Conservation (phyloP, 2,113 vertebrate species). For the Elachura formosa region DNA sequence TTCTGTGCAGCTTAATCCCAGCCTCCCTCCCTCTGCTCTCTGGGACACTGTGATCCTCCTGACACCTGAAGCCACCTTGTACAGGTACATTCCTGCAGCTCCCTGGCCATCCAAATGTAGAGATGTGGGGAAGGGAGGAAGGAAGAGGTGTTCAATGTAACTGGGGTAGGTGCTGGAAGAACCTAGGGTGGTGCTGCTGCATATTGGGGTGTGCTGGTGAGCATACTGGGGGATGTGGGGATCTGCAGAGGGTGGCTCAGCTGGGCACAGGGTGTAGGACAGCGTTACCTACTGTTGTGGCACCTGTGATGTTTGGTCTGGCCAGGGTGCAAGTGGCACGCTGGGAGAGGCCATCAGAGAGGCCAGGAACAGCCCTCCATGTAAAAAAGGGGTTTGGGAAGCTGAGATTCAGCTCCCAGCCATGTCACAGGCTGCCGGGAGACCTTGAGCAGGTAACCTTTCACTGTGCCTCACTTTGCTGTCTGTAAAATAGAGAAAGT, state of each 20-base stretch:
- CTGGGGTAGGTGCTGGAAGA: not conserved
- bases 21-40: not conserved
- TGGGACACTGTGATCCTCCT: not conserved
- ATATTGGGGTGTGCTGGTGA: not conserved
- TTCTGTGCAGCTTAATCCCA: not conserved
- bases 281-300: accelerated
- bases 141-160: not conserved
- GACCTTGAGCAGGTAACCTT: not conserved
- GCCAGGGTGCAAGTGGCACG: not conserved
- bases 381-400: not conserved
- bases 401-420: not conserved
- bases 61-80: not conserved
- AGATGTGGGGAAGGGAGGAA: not conserved
- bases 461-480: not conserved
- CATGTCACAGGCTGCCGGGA: not conserved
- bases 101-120: accelerated
- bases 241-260: not conserved
- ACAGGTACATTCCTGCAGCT: not conserved
- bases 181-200: not conserved
- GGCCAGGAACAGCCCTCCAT: accelerated
- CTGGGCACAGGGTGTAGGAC: not conserved
- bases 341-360: not conserved
- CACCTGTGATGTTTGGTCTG: accelerated
- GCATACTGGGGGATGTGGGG: not conserved
- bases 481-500: not conserved